Evolutionary conservation across 2,113 vertebrate species (phyloP).

Genomic region (Emydocephalus ijimae): DNA sequence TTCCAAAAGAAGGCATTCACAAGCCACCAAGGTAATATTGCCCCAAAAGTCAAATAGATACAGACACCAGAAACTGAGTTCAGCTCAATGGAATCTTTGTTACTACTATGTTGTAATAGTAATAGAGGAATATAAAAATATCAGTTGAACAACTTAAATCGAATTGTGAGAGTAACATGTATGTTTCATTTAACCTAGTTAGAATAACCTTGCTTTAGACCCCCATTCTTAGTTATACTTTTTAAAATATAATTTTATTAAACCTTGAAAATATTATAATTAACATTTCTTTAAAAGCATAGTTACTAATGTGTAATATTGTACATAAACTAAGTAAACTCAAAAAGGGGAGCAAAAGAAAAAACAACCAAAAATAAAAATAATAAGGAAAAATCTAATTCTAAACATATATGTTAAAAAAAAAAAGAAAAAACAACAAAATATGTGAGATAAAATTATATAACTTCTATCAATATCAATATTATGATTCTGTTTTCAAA

Average conservation of each 20-base stretch:
- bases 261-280: background rate
- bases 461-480: background rate
- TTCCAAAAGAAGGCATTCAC: background rate
- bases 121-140: background rate
- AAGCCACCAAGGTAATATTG: background rate
- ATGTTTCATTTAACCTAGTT: background rate
- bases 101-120: background rate
- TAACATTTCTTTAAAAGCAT: background rate
- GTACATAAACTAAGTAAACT: background rate
- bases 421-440: background rate
- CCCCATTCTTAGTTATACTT: conserved; percentile 22
- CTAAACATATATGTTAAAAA: background rate
- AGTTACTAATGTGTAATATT: background rate
- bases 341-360: background rate
- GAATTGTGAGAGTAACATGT: background rate
- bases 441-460: background rate
- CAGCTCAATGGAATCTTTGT: background rate
- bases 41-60: background rate
- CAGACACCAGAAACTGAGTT: background rate
- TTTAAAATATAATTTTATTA: background rate
- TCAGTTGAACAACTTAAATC: background rate
- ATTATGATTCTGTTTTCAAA: background rate
- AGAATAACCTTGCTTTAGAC: background rate
- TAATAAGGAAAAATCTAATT: background rate
- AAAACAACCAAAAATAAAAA: background rate